These are phyloP conservation scores for Ophraella communa DNA, from an alignment of 2,888 invertebrate genomes.

Conservation along the genomic window DNA sequence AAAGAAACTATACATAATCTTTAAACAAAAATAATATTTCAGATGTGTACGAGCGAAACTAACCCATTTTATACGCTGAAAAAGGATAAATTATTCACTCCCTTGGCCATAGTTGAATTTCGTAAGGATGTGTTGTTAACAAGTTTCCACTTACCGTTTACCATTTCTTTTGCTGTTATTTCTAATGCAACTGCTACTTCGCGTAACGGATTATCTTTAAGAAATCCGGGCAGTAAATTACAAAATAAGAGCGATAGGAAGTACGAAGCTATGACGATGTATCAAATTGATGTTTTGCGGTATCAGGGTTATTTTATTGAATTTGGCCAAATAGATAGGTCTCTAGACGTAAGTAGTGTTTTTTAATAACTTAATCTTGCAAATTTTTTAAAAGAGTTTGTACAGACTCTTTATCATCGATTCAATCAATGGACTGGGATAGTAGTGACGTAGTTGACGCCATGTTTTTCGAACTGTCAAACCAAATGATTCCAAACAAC, in stretches of 20 bases:
- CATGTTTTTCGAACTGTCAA: too few relatives aligned
- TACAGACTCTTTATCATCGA: too few relatives aligned
- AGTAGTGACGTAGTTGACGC: too few relatives aligned
- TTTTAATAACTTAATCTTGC: too few relatives aligned
- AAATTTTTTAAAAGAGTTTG: too few relatives aligned
- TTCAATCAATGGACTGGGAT: too few relatives aligned
- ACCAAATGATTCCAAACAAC: too few relatives aligned
- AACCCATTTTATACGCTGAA: constrained; percentile 39
- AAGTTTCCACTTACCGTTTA: constrained; percentile 28
- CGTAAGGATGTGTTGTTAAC: neutral
- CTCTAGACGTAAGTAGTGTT: constrained; percentile 32
- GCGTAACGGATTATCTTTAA: constrained; percentile 29
- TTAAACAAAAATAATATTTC: too few relatives aligned
- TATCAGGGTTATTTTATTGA: constrained; percentile 34
- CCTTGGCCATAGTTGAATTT: constrained; percentile 24
- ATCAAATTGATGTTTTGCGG: constrained; percentile 36
- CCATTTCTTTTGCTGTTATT: constrained; percentile 13
- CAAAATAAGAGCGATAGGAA: too few relatives aligned
- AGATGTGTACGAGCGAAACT: constrained; percentile 37
- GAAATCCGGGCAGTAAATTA: constrained; percentile 2
- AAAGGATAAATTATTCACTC: constrained; percentile 6
- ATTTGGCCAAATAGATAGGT: constrained; percentile 32
- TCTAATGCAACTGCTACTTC: neutral
- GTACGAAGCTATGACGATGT: constrained; percentile 35
- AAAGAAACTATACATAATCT: too few relatives aligned